These are phyloP conservation scores for Jordanella pulchra DNA, from an alignment of 2,797 vertebrate species.

Conservation along the genomic window DNA sequence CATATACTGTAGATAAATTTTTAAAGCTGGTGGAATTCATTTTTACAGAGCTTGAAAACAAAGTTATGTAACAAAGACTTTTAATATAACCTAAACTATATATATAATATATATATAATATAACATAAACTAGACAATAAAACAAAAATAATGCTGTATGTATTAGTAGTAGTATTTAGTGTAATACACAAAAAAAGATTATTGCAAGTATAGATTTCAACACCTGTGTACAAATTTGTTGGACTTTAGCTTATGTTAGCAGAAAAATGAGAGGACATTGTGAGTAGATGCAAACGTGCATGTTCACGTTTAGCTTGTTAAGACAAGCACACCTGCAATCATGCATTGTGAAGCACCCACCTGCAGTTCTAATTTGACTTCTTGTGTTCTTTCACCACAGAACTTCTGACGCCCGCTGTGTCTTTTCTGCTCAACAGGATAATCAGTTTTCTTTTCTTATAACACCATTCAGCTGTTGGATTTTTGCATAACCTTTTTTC, in stretches of 20 bases:
- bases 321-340: slow-evolving; percentile 41
- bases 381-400: slow-evolving; percentile 51
- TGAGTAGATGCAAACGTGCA: slow-evolving; percentile 24
- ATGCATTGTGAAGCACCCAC: slow-evolving; percentile 41
- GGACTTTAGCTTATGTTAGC: background rate
- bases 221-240: background rate
- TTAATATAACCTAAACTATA: no score
- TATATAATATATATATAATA: no score
- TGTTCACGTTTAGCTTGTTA: slow-evolving; percentile 32
- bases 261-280: background rate
- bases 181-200: no score
- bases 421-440: slow-evolving; percentile 45
- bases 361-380: slow-evolving; percentile 61
- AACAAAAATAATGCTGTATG: background rate
- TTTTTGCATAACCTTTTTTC: background rate
- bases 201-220: background rate
- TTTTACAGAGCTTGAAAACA: background rate
- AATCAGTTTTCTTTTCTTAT: slow-evolving; percentile 36
- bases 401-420: slow-evolving; percentile 54
- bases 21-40: background rate
- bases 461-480: slow-evolving; percentile 15
- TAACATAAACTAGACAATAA: no score
- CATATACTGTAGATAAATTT: background rate
- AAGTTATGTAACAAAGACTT: background rate
- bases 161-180: no score